A percentile compares a stretch with the other conserved stretches of the same genome.
Evolutionary conservation across 2,797 vertebrate species (phyloP).

Genomic region (Prunella strophiata): DNA sequence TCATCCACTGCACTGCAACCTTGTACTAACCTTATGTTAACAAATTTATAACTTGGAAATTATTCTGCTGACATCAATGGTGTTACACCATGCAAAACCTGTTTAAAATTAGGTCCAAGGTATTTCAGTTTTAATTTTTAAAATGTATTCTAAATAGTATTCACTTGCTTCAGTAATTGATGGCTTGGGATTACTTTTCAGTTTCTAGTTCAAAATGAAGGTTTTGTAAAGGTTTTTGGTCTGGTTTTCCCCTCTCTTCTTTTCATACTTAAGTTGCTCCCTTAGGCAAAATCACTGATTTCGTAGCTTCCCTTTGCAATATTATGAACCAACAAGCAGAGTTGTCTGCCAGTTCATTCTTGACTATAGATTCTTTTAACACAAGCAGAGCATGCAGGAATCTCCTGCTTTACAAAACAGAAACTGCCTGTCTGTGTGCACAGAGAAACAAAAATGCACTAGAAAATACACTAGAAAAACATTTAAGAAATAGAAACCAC

Average conservation of each 20-base stretch:
- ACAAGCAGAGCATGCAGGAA: neutral
- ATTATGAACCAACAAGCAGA: neutral
- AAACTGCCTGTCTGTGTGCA: neutral
- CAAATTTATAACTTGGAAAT: constrained; percentile 53
- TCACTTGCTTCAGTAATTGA: constrained; percentile 16
- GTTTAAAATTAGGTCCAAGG: constrained; percentile 42
- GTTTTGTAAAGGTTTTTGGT: neutral
- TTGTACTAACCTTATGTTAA: constrained; percentile 30
- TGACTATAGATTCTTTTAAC: neutral
- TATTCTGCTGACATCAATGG: constrained; percentile 55
- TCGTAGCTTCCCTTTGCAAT: neutral
- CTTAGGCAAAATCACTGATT: constrained; percentile 23
- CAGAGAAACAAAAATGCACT: neutral
- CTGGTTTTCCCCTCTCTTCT: neutral
- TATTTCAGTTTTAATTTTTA: constrained; percentile 36
- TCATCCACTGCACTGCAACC: constrained; percentile 27
- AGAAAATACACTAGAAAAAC: neutral
- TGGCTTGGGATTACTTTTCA: neutral
- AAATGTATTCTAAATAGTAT: constrained; percentile 24
- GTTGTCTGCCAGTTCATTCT: neutral
- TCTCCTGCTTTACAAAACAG: neutral
- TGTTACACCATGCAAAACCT: constrained; percentile 33
- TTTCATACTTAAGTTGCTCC: neutral
- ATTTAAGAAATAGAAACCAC: neutral
- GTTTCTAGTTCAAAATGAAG: neutral